Conservation (phyloP, 2,888 invertebrate genomes). For the Adela reaumurella region DNA sequence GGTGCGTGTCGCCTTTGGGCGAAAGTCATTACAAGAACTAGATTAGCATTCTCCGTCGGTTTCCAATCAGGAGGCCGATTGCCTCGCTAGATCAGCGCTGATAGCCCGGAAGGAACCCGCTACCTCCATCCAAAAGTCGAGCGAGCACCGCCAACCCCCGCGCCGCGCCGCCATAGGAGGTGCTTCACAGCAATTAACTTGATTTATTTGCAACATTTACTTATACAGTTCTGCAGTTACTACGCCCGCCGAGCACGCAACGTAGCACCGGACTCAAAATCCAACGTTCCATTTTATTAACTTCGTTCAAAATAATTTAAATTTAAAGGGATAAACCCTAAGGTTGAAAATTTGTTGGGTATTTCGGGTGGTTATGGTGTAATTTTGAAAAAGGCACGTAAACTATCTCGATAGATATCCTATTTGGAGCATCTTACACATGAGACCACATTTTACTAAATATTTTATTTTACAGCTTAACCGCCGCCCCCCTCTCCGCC, state of each 20-base stretch:
- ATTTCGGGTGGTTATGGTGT: constrained; percentile 5
- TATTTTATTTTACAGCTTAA: constrained; percentile 21
- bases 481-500: neutral
- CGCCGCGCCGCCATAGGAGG: constrained; percentile 29
- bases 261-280: constrained; percentile 17
- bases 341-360: constrained; percentile 10
- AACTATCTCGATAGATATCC: constrained; percentile 28
- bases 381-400: constrained; percentile 17
- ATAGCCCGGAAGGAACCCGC: neutral
- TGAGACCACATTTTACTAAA: constrained; percentile 29
- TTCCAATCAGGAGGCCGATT: neutral
- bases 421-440: constrained; percentile 28
- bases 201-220: constrained; percentile 53
- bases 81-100: neutral
- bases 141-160: neutral
- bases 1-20: neutral
- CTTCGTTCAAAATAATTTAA: too few relatives aligned
- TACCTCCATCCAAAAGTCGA: neutral
- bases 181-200: constrained; percentile 52
- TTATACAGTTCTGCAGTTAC: constrained; percentile 49
- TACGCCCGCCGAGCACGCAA: constrained; percentile 36
- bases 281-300: constrained; percentile 5
- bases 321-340: too few relatives aligned
- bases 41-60: neutral
- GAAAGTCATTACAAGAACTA: neutral